Conservation (phyloP, 2,113 vertebrate genomes). For the Pardalotus punctatus region DNA sequence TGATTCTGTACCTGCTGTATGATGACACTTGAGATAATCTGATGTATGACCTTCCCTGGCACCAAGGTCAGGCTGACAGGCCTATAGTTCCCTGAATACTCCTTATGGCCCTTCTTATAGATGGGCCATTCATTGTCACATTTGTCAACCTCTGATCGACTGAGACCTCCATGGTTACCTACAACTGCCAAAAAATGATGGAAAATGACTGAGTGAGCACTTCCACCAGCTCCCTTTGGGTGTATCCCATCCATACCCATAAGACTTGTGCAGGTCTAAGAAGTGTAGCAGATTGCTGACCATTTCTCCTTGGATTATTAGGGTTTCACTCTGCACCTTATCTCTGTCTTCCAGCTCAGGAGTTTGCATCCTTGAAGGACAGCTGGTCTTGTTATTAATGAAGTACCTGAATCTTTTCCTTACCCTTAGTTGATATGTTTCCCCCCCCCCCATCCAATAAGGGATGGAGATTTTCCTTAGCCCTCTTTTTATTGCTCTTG, state of each 20-base stretch:
- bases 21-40: background rate
- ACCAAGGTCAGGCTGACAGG: background rate
- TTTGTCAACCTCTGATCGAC: background rate
- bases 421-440: background rate
- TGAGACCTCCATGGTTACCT: background rate
- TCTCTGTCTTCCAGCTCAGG: background rate
- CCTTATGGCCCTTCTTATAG: background rate
- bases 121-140: background rate
- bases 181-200: background rate
- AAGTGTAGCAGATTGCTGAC: background rate
- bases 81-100: background rate
- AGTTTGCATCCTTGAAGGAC: too few species aligned
- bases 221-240: background rate
- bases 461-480: background rate
- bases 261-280: background rate
- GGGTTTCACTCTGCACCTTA: background rate
- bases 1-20: background rate
- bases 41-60: background rate
- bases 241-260: background rate
- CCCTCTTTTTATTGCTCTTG: background rate
- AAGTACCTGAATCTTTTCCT: background rate
- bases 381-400: background rate
- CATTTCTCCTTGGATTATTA: background rate
- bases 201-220: too few species aligned
- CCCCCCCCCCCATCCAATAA: background rate